Evolutionary conservation across 2,888 invertebrate genomes (phyloP), one percentile per base, ranked within the genome.

Genomic region (Tenthredo scrophulariae): DNA sequence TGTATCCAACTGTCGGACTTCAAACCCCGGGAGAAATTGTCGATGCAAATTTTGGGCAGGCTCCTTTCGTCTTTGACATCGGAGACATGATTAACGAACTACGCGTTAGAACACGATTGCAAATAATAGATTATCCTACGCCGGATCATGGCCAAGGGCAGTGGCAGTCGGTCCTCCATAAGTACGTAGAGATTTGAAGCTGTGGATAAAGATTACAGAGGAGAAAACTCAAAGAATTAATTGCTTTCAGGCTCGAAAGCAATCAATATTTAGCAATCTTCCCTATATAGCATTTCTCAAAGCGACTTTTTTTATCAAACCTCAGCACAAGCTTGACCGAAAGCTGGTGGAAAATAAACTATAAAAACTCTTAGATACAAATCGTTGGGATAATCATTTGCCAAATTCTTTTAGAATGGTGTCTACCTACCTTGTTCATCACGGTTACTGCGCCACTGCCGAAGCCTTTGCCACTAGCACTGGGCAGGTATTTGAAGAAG

Each of bases 21-120:
- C 99, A 99, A 94, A 99, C 99, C 62, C 98, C 99, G 10, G 99
- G 99, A 79, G 99, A 99, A 95, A 97, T 99, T 87, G 98, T 99
- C 84, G 99, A 99, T 94, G 99, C 99, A 2, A 99, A 99, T 95
- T 99, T 99, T 94, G 99, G 99, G 0, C 98, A 99, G 94, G 96
- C 97, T 91, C 99, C 99, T 26, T 99, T 99, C 94, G 96, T 98
- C 92, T 99, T 98, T 94, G 98, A 99, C 94, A 98, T 99, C 90
- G 97, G 98, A 93, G 98, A 98, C 93, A 98, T 99, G 97, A 97
- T 99, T 95, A 96, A 97, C 91, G 98, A 98, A 94, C 95, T 98
- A 94, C 96, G 97, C 91, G 96, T 96, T 88, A 96, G 97, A 92
- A 98, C 98, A 40, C 95, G 97, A 88, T 94, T 96, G 91, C 97